Evolutionary conservation across 2,888 invertebrate genomes (phyloP).

Genomic region (Stenodema calcarata): DNA sequence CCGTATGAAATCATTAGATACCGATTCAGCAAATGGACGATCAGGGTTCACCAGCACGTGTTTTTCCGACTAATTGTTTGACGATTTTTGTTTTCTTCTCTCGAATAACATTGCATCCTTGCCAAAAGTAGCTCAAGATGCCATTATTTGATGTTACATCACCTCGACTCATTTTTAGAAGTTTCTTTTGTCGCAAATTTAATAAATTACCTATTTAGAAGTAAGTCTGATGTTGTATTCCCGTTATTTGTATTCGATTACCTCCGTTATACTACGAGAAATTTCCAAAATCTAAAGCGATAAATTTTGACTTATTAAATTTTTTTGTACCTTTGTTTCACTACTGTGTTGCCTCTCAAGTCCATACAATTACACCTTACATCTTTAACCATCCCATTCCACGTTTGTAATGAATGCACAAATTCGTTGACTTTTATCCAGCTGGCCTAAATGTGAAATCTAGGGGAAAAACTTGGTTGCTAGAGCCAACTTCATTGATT

Average conservation of each 20-base stretch:
- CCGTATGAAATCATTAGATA: too few species aligned
- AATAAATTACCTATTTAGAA: not conserved
- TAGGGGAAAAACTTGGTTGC: too few species aligned
- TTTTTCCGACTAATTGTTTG: not conserved
- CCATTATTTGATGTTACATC: not conserved
- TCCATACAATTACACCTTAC: too few species aligned
- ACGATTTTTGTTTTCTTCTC: not conserved
- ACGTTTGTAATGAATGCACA: too few species aligned
- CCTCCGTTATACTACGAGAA: not conserved
- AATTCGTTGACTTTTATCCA: too few species aligned
- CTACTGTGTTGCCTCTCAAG: too few species aligned
- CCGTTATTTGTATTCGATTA: not conserved
- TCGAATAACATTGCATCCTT: slow-evolving; percentile 15
- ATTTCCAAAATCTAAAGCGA: too few species aligned
- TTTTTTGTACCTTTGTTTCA: too few species aligned
- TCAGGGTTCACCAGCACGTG: not conserved
- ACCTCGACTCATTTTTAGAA: not conserved
- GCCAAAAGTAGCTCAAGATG: not conserved
- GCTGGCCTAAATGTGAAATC: too few species aligned
- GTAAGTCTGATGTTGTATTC: not conserved
- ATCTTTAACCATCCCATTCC: too few species aligned
- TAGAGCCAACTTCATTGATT: too few species aligned
- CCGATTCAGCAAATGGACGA: not conserved
- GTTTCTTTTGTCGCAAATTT: not conserved
- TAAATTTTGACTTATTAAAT: too few species aligned